Percentiles rank a stretch among this genome's conserved stretches.
phyloP scores from a whole-genome alignment of 2,888 invertebrate genomes.

The Busseola fusca region DNA sequence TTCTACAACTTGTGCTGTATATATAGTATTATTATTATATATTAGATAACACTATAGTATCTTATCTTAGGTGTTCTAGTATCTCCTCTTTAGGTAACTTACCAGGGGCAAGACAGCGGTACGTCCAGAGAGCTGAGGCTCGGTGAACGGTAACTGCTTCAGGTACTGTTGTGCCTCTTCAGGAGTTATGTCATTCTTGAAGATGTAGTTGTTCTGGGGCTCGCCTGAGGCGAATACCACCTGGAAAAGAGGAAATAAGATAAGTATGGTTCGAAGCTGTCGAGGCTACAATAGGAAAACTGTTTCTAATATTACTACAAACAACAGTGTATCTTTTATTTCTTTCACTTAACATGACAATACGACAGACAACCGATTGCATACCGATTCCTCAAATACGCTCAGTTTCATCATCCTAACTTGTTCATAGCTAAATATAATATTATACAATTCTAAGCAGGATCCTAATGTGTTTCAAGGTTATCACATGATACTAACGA shows the following conservation, averaged over 20 bases:
- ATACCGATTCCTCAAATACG: neutral
- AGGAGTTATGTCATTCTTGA: slow-evolving; percentile 81
- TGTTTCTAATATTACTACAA: neutral
- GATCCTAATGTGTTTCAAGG: slow-evolving; percentile 56
- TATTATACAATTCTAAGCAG: slow-evolving; percentile 43
- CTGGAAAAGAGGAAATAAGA: slow-evolving; percentile 63
- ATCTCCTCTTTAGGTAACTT: slow-evolving; percentile 40
- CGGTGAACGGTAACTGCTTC: slow-evolving; percentile 79
- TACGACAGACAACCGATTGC: neutral
- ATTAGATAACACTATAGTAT: neutral
- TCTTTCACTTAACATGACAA: slow-evolving; percentile 5
- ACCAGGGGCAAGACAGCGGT: slow-evolving; percentile 81
- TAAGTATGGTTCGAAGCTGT: neutral
- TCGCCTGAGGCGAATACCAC: slow-evolving; percentile 75
- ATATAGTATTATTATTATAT: no score
- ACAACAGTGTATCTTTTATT: neutral
- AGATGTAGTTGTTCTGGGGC: slow-evolving; percentile 68
- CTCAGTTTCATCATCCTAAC: slow-evolving; percentile 4
- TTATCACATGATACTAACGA: slow-evolving; percentile 25
- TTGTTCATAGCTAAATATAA: slow-evolving; percentile 33
- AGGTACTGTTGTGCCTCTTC: slow-evolving; percentile 84
- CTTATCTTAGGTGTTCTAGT: neutral
- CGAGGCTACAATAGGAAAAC: neutral
- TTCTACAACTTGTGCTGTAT: neutral
- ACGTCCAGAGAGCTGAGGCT: slow-evolving; percentile 77